phyloP scores from a whole-genome alignment of 2,888 invertebrate species.

The Flabesymbios commensalis region DNA sequence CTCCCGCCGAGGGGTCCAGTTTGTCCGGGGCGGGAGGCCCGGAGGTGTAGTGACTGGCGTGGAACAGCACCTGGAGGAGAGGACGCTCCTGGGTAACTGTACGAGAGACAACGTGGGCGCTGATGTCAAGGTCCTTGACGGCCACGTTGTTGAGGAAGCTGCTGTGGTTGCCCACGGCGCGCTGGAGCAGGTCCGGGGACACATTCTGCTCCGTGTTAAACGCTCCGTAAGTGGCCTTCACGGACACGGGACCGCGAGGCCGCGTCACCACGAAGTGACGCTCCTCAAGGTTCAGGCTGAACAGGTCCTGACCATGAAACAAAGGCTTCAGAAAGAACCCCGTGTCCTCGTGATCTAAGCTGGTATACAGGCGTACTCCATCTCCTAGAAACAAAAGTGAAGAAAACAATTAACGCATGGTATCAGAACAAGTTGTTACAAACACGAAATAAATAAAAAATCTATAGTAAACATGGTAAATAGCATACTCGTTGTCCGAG shows the following conservation, averaged over 20 bases:
- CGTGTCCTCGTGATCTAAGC: conserved; percentile 50
- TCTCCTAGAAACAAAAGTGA: background rate
- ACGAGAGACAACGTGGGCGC: conserved; percentile 87
- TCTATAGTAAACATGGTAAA: too few relatives aligned
- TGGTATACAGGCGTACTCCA: conserved; percentile 42
- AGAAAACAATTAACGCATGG: background rate
- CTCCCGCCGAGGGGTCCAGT: too few relatives aligned
- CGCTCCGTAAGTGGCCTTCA: conserved; percentile 90
- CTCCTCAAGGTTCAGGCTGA: conserved; percentile 7
- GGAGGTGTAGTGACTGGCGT: too few relatives aligned
- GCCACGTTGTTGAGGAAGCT: conserved; percentile 21
- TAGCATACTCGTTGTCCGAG: too few relatives aligned
- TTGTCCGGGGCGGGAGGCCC: too few relatives aligned
- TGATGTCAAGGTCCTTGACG: conserved; percentile 73
- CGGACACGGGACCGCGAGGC: conserved; percentile 86
- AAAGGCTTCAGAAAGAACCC: conserved; percentile 64
- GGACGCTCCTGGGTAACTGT: conserved; percentile 87
- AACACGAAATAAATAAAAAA: too few relatives aligned
- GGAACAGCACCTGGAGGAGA: conserved; percentile 88
- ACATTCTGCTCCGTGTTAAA: conserved; percentile 95
- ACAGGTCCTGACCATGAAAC: conserved; percentile 33
- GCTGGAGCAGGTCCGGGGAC: conserved; percentile 67
- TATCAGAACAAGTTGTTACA: too few relatives aligned
- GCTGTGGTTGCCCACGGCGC: conserved; percentile 20
- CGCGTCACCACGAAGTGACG: conserved; percentile 71